Evolutionary conservation across 1,140 invertebrate genomes (phyloP).

Genomic region (Apis laboriosa): DNA sequence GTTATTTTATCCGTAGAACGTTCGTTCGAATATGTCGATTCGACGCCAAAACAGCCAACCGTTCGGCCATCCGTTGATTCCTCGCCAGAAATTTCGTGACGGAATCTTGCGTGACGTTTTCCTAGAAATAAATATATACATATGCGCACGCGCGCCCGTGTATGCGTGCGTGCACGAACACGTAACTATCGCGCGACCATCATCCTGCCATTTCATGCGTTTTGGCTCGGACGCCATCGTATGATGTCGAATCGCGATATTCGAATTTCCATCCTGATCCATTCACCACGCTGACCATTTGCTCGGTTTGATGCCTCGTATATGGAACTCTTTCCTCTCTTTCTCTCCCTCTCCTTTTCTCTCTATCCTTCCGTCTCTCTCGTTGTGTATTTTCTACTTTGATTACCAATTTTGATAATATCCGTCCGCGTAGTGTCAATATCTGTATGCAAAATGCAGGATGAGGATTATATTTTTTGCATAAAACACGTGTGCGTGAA

Average conservation of each 20-base stretch:
- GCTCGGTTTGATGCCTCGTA: neutral
- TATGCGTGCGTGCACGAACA: slow-evolving; percentile 6
- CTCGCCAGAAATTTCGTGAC: slow-evolving; percentile 56
- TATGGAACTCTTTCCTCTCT: neutral
- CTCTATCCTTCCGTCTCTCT: neutral
- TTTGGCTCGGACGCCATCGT: slow-evolving; percentile 10
- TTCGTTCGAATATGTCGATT: slow-evolving; percentile 18
- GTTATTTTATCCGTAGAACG: slow-evolving; percentile 17
- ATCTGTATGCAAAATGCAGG: neutral
- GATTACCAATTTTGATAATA: slow-evolving; percentile 40
- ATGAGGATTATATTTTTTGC: slow-evolving; percentile 6
- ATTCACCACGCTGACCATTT: slow-evolving; percentile 3
- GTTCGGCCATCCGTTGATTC: slow-evolving; percentile 28
- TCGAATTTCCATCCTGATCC: slow-evolving; percentile 33
- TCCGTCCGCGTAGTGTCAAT: slow-evolving; percentile 1
- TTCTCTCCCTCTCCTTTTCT: neutral
- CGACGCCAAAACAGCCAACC: slow-evolving; percentile 15
- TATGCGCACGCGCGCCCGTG: neutral
- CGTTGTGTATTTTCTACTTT: slow-evolving; percentile 6
- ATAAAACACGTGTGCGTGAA: neutral
- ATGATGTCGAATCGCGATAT: slow-evolving; percentile 21
- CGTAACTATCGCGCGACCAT: neutral
- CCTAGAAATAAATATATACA: slow-evolving; percentile 44
- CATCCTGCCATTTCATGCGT: slow-evolving; percentile 27
- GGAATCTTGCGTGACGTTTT: slow-evolving; percentile 48